Evolutionary conservation across 2,113 vertebrate genomes (phyloP), one percentile per base, ranked within the genome.

Genomic region (Corythoichthys intestinalis): DNA sequence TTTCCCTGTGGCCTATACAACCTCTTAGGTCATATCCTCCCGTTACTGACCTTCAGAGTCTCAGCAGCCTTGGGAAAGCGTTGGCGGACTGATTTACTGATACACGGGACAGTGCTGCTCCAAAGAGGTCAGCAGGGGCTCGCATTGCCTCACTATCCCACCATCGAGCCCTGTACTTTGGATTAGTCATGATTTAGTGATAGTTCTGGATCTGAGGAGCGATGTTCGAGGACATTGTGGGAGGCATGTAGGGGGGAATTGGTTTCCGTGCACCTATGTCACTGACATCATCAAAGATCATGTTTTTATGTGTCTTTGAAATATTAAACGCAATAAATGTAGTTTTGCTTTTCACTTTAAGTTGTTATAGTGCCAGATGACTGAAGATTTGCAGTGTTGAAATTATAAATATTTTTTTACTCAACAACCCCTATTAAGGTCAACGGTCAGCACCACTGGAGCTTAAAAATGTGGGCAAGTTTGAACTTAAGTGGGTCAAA

Each of bases 71-170:
- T 88, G 88, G 87, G 85, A 90, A 87, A 83, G 74, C 35, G 67
- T 79, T 20, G 0, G 81, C 35, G 12, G 83, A 68, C 88, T 86
- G 88, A 90, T 90, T 88, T 88, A 90, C 83, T 6, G 81, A 83
- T 85, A 75, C 57, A 37, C 1, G 11, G 77, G 59, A 81, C 14
- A 44, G 73, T 62, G 35, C 69, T 72, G 67, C 77, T 78, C 65
- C 71, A 39, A 61, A 69, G 71, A 75, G 88, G 84, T 88, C 84
- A 85, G 71, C 53, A 13, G 71, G 77, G 78, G 70, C 74, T 77
- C 50, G 11, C 70, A 20, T 74, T 67, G 72, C 84, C 76, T 81
- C 71, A 47, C 80, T 79, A 72, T 83, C 78, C 85, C 85, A 87
- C 66, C 69, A 76, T 73, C 74, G 35, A 58, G 65, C 74, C 73